A percentile compares a stretch with the other conserved stretches of the same genome.
phyloP scores from a whole-genome alignment of 1,140 invertebrate genomes.

The Leguminivora glycinivorella region DNA sequence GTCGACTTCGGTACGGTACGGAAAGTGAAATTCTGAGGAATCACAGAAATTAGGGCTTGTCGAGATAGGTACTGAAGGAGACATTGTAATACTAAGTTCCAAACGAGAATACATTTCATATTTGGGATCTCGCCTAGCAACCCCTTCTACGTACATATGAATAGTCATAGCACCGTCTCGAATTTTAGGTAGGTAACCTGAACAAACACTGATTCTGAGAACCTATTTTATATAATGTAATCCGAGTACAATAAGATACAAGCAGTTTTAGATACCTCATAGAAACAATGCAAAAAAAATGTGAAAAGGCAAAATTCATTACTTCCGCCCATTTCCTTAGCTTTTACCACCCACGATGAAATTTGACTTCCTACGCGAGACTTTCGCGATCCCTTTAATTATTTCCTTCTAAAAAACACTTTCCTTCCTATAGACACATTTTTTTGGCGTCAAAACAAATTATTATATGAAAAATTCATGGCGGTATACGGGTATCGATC shows the following conservation, averaged over 20 bases:
- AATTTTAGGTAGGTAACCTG: constrained; percentile 18
- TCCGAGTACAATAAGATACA: no score
- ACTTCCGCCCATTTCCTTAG: not conserved
- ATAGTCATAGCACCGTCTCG: not conserved
- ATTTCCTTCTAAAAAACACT: not conserved
- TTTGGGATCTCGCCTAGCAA: not conserved
- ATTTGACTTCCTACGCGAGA: not conserved
- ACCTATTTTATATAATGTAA: no score
- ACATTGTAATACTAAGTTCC: not conserved
- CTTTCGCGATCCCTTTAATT: not conserved
- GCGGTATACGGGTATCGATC: constrained; percentile 70
- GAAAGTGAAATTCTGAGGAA: no score
- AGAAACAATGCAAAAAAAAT: not conserved
- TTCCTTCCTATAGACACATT: not conserved
- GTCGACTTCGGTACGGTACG: no score
- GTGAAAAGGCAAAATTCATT: not conserved
- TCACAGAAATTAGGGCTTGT: no score
- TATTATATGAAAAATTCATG: constrained; percentile 71
- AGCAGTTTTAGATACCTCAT: not conserved
- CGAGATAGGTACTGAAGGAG: no score
- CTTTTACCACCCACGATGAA: not conserved
- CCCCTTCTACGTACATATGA: not conserved
- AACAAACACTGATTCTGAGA: not conserved
- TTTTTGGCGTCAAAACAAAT: constrained; percentile 47
- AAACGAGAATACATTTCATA: not conserved